phyloP scores from a whole-genome alignment of 2,888 invertebrate species.

The Stegana nigrithorax region DNA sequence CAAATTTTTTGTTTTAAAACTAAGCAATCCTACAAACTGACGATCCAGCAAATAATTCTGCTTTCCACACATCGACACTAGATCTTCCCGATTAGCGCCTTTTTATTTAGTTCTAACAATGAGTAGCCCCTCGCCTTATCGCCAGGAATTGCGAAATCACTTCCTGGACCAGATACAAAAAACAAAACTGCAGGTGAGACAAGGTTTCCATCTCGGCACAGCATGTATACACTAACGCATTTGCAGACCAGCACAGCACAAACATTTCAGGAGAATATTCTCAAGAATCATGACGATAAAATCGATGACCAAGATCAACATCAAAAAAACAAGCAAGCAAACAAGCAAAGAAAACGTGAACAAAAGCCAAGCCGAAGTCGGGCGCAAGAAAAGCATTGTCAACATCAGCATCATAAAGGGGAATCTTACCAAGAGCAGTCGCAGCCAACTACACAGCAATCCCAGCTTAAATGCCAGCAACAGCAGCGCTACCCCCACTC shows the following conservation, averaged over 20 bases:
- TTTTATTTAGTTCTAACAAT: no score
- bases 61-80: no score
- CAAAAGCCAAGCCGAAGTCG: not conserved
- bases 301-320: not conserved
- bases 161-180: slow-evolving; percentile 27
- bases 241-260: not conserved
- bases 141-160: slow-evolving; percentile 28
- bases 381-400: not conserved
- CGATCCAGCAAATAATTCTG: no score
- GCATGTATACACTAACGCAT: not conserved
- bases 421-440: slow-evolving; percentile 11
- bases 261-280: not conserved
- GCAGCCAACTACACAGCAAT: slow-evolving; percentile 11
- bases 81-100: no score
- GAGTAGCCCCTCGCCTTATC: no score
- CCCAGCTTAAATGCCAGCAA: no score
- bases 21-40: no score
- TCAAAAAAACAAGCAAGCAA: not conserved
- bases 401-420: not conserved
- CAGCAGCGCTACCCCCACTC: no score
- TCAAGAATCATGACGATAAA: not conserved
- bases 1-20: no score
- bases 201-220: no score
- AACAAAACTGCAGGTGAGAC: slow-evolving; percentile 10
- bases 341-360: not conserved